phyloP scores from a whole-genome alignment of 2,113 vertebrate species.

The Aphelocoma coerulescens region DNA sequence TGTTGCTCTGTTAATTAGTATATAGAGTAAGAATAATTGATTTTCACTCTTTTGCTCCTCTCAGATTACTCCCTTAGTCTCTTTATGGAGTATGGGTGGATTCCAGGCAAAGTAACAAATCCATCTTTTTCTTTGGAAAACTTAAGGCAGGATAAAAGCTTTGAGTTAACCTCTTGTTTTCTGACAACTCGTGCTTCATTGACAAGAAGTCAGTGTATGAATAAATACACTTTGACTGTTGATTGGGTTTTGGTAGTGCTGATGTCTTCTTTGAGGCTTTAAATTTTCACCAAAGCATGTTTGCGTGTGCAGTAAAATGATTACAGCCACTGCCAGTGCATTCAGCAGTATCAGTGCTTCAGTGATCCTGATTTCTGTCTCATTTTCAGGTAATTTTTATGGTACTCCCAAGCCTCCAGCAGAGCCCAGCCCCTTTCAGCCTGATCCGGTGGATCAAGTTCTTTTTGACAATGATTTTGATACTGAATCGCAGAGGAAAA shows the following conservation, averaged over 20 bases:
- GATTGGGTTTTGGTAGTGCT: neutral
- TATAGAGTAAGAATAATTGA: neutral
- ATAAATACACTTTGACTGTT: neutral
- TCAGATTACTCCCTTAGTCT: neutral
- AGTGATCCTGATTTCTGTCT: neutral
- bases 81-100: neutral
- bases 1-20: neutral
- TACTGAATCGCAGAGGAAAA: constrained; percentile 89
- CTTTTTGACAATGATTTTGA: constrained; percentile 97
- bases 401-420: constrained; percentile 95
- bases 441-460: constrained; percentile 94
- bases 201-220: neutral
- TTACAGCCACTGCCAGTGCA: neutral
- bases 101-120: constrained; percentile 21
- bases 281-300: neutral
- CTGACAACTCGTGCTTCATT: neutral
- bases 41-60: neutral
- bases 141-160: neutral
- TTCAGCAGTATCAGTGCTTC: neutral
- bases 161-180: neutral
- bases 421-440: constrained; percentile 93
- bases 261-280: neutral
- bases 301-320: fast-evolving
- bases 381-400: constrained; percentile 89
- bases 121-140: neutral